Evolutionary conservation across 2,113 vertebrate genomes (phyloP), one percentile per base, ranked within the genome.

Genomic region (Grantiella picta): DNA sequence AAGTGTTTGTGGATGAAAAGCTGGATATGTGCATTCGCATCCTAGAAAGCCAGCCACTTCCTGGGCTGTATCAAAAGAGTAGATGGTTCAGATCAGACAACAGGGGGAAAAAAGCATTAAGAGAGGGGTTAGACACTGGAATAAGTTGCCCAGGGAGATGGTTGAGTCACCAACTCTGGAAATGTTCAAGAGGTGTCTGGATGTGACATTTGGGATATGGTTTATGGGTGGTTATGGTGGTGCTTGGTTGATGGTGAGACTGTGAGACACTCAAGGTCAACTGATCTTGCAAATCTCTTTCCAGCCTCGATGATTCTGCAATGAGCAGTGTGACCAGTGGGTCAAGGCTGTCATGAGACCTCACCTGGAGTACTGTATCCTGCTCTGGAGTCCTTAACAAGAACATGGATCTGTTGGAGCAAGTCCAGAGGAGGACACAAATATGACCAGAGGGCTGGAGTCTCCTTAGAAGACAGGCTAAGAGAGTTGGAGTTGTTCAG

Each of bases 281-380:
- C 38, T 38, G 44, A 13, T 19, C 22, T 50, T 50, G 25, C 42
- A 24, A 24, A 17, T 50, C 25, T 59, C 36, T 52, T 52, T 81
- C 50, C 44, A 73, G 16, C 15, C 31, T 28, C 1, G 0, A 33
- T 17, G 36, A 45, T n/a, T 59, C 44, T 45, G 35, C 1, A 0
- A 8, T 35, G 50, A 56, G 23, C 36, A 29, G 36, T 28, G 44
- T 52, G 36, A 65, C 44, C 31, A 57, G 31, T 9, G 42, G 17
- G 27, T 12, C 35, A 57, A 72, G 10, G 42, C 22, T 50, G 42
- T 50, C 50, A 36, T 23, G 64, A 56, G 35, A 53, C 15, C 56
- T 40, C 31, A 36, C 8, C 49, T 36, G 35, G 25, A 40, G 25
- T 17, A 20, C 18, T 56, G 19, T 28, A 33, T 24, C 36, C 49